These are phyloP conservation scores for Echinometra lucunter DNA, from an alignment of 53 echinoderm and acorn worm species.

Conservation along the genomic window DNA sequence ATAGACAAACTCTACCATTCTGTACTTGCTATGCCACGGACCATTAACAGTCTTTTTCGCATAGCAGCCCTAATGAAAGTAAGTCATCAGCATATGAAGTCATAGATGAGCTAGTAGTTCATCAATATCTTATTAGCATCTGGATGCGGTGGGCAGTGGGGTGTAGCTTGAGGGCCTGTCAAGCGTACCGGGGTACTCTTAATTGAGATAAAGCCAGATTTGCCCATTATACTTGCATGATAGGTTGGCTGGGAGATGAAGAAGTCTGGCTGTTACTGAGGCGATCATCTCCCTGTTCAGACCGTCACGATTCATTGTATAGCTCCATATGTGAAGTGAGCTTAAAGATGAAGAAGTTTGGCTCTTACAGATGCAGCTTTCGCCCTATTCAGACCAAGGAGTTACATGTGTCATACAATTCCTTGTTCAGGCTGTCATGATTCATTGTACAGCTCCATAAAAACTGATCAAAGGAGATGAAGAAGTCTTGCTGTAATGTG, in stretches of 20 bases:
- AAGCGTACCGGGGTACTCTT: not conserved
- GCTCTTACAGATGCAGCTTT: too few relatives aligned
- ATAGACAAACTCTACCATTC: too few relatives aligned
- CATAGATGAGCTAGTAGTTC: not conserved
- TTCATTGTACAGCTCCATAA: too few relatives aligned
- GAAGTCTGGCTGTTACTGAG: not conserved
- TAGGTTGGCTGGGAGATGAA: not conserved
- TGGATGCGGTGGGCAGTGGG: not conserved
- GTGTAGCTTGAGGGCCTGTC: not conserved
- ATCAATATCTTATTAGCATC: conserved; percentile 28
- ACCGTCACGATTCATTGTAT: not conserved
- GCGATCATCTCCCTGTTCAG: too few relatives aligned
- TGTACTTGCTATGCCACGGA: too few relatives aligned
- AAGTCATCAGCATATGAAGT: not conserved
- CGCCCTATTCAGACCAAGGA: too few relatives aligned
- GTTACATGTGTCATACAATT: too few relatives aligned
- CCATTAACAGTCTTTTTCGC: not conserved
- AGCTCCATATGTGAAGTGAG: too few relatives aligned
- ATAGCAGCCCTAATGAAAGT: not conserved
- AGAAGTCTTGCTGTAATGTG: too few relatives aligned
- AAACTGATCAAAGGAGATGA: too few relatives aligned
- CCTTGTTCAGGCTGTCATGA: too few relatives aligned
- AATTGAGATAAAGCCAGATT: conserved; percentile 26
- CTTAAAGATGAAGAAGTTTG: too few relatives aligned
- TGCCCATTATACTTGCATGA: conserved; percentile 4